Conservation (phyloP, 37 sponge, comb jelly and placozoan species). For the Beroe ovata region DNA sequence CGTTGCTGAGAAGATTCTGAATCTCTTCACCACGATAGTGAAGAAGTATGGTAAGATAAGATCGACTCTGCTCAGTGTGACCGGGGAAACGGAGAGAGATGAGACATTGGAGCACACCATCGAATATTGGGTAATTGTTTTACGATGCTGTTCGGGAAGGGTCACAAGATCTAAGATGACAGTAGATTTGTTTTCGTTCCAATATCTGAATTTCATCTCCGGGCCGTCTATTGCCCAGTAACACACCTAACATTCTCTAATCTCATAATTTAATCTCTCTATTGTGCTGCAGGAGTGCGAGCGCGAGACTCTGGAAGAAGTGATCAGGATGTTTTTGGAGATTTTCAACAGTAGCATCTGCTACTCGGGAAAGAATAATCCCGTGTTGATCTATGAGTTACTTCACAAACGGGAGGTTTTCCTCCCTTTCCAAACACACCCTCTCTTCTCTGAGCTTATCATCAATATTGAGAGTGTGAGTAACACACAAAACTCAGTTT, state of each 20-base stretch:
- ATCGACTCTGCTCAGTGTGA: not conserved
- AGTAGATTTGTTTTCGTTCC: too few relatives aligned
- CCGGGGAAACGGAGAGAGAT: not conserved
- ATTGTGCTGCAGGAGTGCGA: conserved; percentile 73
- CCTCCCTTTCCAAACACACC: conserved; percentile 75
- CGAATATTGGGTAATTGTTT: conserved; percentile 9
- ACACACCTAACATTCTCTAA: too few relatives aligned
- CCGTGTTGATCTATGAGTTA: conserved; percentile 89
- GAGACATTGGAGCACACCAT: not conserved
- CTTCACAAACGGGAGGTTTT: conserved; percentile 89
- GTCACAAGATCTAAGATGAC: too few relatives aligned
- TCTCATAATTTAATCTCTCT: too few relatives aligned
- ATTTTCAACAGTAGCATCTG: conserved; percentile 87
- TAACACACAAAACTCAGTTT: too few relatives aligned
- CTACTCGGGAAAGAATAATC: conserved; percentile 80
- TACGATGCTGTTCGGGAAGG: too few relatives aligned
- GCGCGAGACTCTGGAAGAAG: conserved; percentile 80
- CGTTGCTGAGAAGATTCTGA: conserved; percentile 78
- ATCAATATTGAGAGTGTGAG: conserved; percentile 88
- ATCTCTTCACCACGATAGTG: conserved; percentile 80
- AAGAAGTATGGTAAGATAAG: conserved; percentile 80
- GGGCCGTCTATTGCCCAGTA: too few relatives aligned
- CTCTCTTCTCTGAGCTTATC: conserved; percentile 80
- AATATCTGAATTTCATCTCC: too few relatives aligned
- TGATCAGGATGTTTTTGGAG: conserved; percentile 88